A percentile compares a stretch with the other conserved stretches of the same genome.
Conservation (phyloP, 2,113 vertebrate species). For the Procavia capensis region DNA sequence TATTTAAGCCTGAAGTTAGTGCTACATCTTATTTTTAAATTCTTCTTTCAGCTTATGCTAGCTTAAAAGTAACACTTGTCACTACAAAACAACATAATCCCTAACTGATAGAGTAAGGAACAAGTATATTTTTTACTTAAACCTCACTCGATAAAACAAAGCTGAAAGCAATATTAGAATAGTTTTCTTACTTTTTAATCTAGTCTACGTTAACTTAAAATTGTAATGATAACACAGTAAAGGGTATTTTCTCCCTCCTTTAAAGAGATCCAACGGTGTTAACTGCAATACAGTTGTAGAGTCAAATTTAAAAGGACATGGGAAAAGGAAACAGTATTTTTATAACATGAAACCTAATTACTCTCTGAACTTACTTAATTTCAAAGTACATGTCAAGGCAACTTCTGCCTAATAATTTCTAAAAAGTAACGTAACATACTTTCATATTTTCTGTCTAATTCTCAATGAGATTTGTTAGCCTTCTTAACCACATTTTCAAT, state of each 20-base stretch:
- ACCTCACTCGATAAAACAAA: conserved; percentile 25
- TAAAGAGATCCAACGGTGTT: background rate
- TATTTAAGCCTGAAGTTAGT: background rate
- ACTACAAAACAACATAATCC: background rate
- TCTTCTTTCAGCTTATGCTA: background rate
- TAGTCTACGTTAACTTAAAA: background rate
- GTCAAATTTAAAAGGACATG: background rate
- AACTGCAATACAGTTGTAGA: background rate
- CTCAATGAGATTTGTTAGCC: background rate
- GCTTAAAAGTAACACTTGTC: background rate
- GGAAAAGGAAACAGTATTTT: conserved; percentile 20
- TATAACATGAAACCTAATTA: conserved; percentile 1
- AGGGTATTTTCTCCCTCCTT: background rate
- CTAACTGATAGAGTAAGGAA: background rate
- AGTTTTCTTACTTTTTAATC: background rate
- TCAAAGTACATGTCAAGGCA: background rate
- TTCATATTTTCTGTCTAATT: background rate
- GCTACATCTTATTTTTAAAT: background rate
- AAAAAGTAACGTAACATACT: conserved; percentile 2
- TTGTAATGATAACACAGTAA: background rate
- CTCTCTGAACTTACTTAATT: background rate
- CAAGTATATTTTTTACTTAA: background rate
- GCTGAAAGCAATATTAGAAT: background rate
- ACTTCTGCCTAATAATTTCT: background rate
- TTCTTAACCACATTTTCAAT: conserved; percentile 14